phyloP scores from a whole-genome alignment of 2,113 vertebrate genomes.

The Petrocephalus zakoni region DNA sequence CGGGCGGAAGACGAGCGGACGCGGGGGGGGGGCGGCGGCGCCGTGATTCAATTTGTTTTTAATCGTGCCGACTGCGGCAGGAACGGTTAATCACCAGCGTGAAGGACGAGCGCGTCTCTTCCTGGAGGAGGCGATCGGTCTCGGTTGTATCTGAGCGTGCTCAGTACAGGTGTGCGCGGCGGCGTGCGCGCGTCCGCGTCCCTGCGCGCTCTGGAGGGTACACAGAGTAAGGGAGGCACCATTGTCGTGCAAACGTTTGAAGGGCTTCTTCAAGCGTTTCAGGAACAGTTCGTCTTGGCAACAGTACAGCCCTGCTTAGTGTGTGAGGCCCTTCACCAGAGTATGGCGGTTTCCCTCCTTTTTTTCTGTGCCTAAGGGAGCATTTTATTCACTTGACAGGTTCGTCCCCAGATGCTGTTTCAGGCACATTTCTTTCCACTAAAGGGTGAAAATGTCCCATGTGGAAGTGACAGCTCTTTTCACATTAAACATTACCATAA shows the following conservation, averaged over 20 bases:
- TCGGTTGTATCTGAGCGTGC: not conserved
- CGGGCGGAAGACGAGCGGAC: not conserved
- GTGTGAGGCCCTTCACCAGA: not conserved
- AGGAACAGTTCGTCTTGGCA: not conserved
- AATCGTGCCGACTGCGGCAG: not conserved
- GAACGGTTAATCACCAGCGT: not conserved
- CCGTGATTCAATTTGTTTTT: not conserved
- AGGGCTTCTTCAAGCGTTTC: not conserved
- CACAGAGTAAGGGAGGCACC: not conserved
- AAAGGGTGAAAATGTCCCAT: constrained; percentile 43
- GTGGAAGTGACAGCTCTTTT: constrained; percentile 43
- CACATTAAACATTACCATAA: not conserved
- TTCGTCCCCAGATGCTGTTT: constrained; percentile 46
- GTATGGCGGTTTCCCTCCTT: not conserved
- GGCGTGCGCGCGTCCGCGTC: not conserved
- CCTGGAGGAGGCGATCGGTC: not conserved
- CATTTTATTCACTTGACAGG: constrained; percentile 36
- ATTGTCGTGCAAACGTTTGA: not conserved
- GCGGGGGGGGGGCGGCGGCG: not conserved
- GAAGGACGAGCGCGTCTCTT: not conserved
- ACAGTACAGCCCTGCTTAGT: not conserved
- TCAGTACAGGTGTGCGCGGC: not conserved
- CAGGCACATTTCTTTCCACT: constrained; percentile 39
- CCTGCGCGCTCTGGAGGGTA: not conserved
- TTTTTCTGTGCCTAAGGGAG: constrained; percentile 24